Conservation (phyloP, 2,797 vertebrate species). For the Enteromius afrohamiltoni region DNA sequence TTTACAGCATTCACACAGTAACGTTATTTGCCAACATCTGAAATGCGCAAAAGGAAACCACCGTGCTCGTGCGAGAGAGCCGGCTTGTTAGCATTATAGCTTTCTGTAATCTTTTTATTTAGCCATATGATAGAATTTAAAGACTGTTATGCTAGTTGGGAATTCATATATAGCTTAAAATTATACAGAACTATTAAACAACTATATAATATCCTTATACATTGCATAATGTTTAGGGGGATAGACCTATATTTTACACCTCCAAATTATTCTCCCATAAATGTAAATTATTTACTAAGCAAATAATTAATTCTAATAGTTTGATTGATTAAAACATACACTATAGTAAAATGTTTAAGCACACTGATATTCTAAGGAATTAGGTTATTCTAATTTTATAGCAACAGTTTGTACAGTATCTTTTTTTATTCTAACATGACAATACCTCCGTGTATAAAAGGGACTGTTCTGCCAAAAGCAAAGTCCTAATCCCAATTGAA, state of each 20-base stretch:
- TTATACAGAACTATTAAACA: not conserved
- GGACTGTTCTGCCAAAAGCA: not conserved
- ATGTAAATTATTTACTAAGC: not conserved
- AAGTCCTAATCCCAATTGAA: no score
- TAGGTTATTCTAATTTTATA: not conserved
- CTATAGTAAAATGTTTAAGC: not conserved
- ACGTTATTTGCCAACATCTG: not conserved
- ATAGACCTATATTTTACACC: not conserved
- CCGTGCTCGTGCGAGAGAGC: not conserved
- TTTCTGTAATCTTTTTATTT: not conserved
- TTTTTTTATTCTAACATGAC: not conserved
- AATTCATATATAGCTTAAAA: not conserved
- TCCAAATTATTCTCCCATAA: not conserved
- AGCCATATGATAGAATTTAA: not conserved
- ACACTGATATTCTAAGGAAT: no score
- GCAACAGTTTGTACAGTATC: not conserved
- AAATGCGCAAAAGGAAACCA: not conserved
- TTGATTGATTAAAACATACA: not conserved
- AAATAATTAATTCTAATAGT: not conserved
- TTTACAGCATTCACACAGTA: not conserved
- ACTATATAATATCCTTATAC: not conserved
- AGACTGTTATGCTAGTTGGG: not conserved
- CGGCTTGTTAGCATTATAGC: not conserved
- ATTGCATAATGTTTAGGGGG: not conserved
- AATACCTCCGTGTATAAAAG: not conserved